Evolutionary conservation across 1,140 invertebrate species (phyloP).

Genomic region (Teleopsis dalmanni): DNA sequence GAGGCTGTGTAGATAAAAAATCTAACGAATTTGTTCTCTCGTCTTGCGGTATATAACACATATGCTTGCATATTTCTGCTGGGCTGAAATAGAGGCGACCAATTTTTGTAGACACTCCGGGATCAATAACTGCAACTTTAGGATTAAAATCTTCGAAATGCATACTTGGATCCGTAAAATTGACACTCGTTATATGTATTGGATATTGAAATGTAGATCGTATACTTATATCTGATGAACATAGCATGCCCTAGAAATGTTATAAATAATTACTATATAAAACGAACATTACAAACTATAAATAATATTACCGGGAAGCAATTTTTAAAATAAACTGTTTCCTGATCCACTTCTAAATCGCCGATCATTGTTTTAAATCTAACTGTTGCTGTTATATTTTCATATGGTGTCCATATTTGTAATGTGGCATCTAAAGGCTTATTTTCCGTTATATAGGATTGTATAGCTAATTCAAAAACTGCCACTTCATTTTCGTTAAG

Average conservation of each 20-base stretch:
- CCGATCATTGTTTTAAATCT: conserved; percentile 56
- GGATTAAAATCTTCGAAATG: conserved; percentile 47
- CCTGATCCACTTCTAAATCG: conserved; percentile 52
- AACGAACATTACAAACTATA: neutral
- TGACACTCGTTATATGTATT: conserved; percentile 55
- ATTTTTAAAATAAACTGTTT: conserved; percentile 65
- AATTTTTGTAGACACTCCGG: conserved; percentile 48
- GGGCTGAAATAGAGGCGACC: conserved; percentile 60
- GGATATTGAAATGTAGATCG: conserved; percentile 65
- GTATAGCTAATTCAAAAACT: conserved; percentile 65
- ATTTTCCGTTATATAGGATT: conserved; percentile 61
- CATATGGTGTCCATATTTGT: conserved; percentile 66
- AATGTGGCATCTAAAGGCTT: conserved; percentile 64
- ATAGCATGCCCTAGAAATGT: conserved; percentile 62
- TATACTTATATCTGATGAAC: conserved; percentile 61
- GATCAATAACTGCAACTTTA: conserved; percentile 35
- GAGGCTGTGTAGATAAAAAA: conserved; percentile 13
- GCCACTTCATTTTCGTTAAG: conserved; percentile 44
- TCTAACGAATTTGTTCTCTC: neutral
- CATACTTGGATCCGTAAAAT: conserved; percentile 27
- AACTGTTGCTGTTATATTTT: conserved; percentile 56
- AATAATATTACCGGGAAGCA: conserved; percentile 67
- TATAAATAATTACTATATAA: neutral
- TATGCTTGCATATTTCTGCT: conserved; percentile 56
- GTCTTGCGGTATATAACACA: conserved; percentile 59